phyloP scores from a whole-genome alignment of 2,113 vertebrate species.

The Helogale parvula region DNA sequence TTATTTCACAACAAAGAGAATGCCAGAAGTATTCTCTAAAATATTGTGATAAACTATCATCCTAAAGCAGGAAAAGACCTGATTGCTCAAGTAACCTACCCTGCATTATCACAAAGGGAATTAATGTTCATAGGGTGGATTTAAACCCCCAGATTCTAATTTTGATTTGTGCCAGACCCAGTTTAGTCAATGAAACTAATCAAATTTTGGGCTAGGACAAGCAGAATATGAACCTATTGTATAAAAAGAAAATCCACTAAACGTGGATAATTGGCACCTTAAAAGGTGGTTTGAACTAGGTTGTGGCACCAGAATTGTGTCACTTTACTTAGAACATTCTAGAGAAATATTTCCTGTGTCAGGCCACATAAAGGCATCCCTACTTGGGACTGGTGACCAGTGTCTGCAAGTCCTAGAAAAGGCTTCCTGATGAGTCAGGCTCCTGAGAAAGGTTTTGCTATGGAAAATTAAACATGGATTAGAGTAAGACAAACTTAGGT shows the following conservation, averaged over 20 bases:
- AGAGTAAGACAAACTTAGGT: background rate
- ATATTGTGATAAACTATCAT: background rate
- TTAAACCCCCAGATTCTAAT: background rate
- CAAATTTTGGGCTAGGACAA: background rate
- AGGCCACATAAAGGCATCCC: background rate
- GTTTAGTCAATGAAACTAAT: background rate
- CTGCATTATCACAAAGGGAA: background rate
- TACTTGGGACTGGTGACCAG: background rate
- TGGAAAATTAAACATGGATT: background rate
- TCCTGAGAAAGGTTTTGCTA: conserved; percentile 29
- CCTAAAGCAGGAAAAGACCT: background rate
- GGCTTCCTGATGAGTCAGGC: background rate
- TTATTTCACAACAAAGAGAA: background rate
- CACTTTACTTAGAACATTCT: background rate
- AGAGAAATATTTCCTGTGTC: conserved; percentile 3
- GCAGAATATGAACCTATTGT: background rate
- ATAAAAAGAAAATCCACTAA: background rate
- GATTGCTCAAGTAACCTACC: background rate
- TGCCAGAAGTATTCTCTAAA: background rate
- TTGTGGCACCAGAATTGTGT: background rate
- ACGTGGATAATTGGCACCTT: background rate
- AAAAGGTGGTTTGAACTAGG: background rate
- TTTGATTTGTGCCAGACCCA: conserved; percentile 6
- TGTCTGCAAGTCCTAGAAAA: background rate
- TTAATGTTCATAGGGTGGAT: background rate